phyloP scores from a whole-genome alignment of 2,113 vertebrate species.

The Pelvicachromis taeniatus region DNA sequence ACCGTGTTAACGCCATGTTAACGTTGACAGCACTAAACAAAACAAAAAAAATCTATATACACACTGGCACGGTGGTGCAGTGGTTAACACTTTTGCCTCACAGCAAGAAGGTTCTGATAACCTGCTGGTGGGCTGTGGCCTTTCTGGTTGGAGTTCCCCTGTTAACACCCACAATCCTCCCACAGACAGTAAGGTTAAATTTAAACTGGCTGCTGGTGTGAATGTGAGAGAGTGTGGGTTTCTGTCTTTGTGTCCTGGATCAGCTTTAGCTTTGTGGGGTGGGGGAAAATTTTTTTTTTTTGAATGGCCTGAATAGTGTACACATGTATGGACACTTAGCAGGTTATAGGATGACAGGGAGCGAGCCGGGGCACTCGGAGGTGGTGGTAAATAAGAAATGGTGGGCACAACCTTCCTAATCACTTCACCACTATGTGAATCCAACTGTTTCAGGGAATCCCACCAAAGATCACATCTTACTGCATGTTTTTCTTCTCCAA shows the following conservation, averaged over 20 bases:
- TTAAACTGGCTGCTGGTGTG: not conserved
- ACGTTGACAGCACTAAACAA: too few relatives aligned
- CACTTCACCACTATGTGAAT: not conserved
- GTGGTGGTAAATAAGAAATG: not conserved
- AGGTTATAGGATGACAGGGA: not conserved
- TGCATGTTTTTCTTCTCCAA: not conserved
- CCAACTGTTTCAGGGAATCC: not conserved
- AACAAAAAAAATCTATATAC: not conserved
- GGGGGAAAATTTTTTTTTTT: too few relatives aligned
- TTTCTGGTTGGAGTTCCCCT: not conserved
- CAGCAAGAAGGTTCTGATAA: not conserved
- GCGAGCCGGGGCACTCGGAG: not conserved
- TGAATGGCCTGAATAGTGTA: not conserved
- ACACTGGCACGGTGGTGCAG: not conserved
- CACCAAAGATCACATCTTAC: not conserved
- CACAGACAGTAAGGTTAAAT: not conserved
- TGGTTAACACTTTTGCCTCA: not conserved
- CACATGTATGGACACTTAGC: not conserved
- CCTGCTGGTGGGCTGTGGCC: not conserved
- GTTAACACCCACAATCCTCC: not conserved
- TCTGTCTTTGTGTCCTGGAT: not conserved
- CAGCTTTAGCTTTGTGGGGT: not conserved
- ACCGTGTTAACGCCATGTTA: too few relatives aligned
- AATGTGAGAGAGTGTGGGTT: not conserved
- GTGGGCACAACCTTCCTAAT: not conserved